Conservation (phyloP, 35 echinoderm and acorn worm genomes). For the Amphiura filiformis region DNA sequence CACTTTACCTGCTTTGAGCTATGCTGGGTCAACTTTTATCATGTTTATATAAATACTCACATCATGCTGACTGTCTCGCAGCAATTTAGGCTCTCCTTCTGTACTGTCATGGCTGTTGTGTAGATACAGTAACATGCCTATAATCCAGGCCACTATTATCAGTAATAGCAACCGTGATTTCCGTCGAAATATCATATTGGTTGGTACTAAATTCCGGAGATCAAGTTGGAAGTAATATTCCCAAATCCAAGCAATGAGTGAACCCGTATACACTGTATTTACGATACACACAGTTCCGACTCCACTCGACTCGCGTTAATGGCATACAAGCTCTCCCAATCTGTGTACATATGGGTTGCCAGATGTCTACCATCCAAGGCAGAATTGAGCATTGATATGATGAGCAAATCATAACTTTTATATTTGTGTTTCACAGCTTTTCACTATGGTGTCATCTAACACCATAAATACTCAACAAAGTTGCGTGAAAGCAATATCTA, state of each 20-base stretch:
- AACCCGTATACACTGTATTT: neutral
- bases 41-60: neutral
- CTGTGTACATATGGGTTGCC: neutral
- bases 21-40: conserved; percentile 2
- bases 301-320: neutral
- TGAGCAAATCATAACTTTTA: too few species aligned
- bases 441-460: too few species aligned
- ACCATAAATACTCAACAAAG: too few species aligned
- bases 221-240: neutral
- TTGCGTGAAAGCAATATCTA: too few species aligned
- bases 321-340: neutral
- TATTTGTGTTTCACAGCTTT: too few species aligned
- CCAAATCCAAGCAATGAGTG: neutral
- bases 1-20: neutral
- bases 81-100: neutral
- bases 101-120: conserved; percentile 59
- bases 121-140: conserved; percentile 76
- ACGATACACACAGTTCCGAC: neutral
- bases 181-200: conserved; percentile 53
- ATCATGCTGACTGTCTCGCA: neutral
- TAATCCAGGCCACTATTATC: conserved; percentile 60
- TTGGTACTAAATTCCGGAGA: neutral
- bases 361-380: too few species aligned
- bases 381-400: too few species aligned
- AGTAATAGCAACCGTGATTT: conserved; percentile 70